Evolutionary conservation across 2,797 vertebrate genomes (phyloP).

Genomic region (Sitta carolinensis): DNA sequence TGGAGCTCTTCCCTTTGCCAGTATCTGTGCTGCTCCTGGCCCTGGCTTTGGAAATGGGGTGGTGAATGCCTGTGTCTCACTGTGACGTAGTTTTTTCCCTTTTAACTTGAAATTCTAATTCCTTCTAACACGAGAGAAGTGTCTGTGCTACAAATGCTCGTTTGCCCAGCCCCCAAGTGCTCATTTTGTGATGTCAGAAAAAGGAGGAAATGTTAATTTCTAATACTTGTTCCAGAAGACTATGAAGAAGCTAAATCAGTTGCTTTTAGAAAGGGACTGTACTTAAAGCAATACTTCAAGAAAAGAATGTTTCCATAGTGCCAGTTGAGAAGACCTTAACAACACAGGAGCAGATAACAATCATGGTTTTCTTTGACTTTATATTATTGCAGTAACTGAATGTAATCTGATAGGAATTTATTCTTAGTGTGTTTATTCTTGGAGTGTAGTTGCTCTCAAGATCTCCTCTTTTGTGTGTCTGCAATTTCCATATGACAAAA

Average conservation of each 20-base stretch:
- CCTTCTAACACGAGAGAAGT: conserved; percentile 32
- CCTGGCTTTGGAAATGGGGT: conserved; percentile 20
- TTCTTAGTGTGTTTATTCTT: neutral
- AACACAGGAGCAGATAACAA: neutral
- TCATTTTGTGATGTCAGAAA: neutral
- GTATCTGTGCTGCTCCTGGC: conserved; percentile 45
- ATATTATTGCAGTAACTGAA: neutral
- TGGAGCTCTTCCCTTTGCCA: conserved; percentile 39
- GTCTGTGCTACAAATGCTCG: conserved; percentile 53
- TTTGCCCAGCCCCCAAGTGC: conserved; percentile 10
- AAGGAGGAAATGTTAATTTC: neutral
- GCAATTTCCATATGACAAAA: neutral
- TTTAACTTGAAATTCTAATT: conserved; percentile 57
- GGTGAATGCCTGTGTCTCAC: neutral
- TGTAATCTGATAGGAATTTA: neutral
- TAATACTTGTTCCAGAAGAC: neutral
- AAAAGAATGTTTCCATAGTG: neutral
- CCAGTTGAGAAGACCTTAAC: neutral
- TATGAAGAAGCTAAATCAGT: neutral
- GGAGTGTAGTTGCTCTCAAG: neutral
- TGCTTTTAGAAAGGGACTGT: neutral
- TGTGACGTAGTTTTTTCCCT: conserved; percentile 37
- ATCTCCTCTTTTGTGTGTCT: neutral
- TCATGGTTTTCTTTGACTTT: neutral
- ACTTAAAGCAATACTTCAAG: neutral